These are phyloP conservation scores for Tipula vernalis DNA, from an alignment of 2,888 invertebrate genomes.

Conservation along the genomic window DNA sequence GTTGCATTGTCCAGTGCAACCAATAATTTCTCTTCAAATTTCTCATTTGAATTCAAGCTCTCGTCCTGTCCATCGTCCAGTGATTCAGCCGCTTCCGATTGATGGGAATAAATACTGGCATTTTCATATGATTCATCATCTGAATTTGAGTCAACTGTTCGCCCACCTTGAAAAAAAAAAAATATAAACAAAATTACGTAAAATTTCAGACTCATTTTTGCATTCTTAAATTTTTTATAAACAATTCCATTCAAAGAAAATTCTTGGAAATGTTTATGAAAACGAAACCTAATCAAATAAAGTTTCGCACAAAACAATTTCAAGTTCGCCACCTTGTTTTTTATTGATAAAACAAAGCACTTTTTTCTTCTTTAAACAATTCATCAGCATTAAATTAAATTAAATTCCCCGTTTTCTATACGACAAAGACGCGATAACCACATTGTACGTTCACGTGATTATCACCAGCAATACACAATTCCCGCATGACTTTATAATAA, in stretches of 20 bases:
- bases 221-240: background rate
- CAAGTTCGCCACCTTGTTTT: background rate
- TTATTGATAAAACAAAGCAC: background rate
- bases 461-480: background rate
- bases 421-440: background rate
- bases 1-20: constrained; percentile 78
- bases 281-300: background rate
- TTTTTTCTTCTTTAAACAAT: background rate
- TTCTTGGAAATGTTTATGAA: background rate
- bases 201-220: background rate
- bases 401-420: background rate
- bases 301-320: background rate
- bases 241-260: background rate
- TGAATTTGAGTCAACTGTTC: constrained; percentile 48
- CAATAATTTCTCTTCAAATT: constrained; percentile 75
- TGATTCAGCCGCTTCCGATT: constrained; percentile 51
- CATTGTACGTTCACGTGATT: background rate
- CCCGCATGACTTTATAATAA: no score
- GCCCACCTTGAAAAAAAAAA: constrained; percentile 26
- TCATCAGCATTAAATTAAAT: background rate
- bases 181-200: background rate
- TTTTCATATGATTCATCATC: constrained; percentile 75
- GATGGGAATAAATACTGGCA: constrained; percentile 64
- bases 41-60: constrained; percentile 37
- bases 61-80: constrained; percentile 44